These are phyloP conservation scores for Ophonus ardosiacus DNA, from an alignment of 2,888 invertebrate species.

Conservation along the genomic window DNA sequence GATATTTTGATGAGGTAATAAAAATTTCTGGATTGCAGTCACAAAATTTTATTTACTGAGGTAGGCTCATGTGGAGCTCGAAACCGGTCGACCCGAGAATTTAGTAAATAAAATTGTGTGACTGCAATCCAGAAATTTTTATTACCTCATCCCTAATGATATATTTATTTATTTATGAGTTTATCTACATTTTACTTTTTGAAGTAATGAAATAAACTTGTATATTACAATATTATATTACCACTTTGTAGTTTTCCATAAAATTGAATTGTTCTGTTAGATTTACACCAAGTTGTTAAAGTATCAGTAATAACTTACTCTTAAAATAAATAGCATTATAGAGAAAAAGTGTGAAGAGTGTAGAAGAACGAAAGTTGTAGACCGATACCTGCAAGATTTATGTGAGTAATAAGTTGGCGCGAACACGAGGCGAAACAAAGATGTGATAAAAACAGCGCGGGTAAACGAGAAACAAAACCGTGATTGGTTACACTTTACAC, in stretches of 20 bases:
- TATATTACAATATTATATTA: not conserved
- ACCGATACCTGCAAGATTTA: conserved; percentile 61
- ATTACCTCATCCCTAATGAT: too few species aligned
- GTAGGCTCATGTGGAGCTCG: too few species aligned
- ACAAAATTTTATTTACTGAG: too few species aligned
- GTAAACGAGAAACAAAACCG: conserved; percentile 30
- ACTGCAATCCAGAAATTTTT: too few species aligned
- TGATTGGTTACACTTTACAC: conserved; percentile 52
- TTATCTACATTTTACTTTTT: too few species aligned
- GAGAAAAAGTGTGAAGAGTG: conserved; percentile 41
- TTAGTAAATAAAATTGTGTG: too few species aligned
- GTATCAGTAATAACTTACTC: conserved; percentile 25
- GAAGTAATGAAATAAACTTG: too few species aligned
- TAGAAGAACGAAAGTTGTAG: conserved; percentile 41
- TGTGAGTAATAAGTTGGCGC: conserved; percentile 58
- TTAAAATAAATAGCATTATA: conserved; percentile 34
- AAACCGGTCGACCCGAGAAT: too few species aligned
- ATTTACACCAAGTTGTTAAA: conserved; percentile 5
- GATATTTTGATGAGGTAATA: too few species aligned
- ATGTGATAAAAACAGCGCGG: conserved; percentile 52
- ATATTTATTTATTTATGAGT: too few species aligned
- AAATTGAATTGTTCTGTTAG: not conserved
- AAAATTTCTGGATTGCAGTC: too few species aligned
- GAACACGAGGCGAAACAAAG: conserved; percentile 57
- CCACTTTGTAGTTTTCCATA: not conserved